phyloP scores from a whole-genome alignment of 1,140 invertebrate species.

The Pachypeltis micranthus region DNA sequence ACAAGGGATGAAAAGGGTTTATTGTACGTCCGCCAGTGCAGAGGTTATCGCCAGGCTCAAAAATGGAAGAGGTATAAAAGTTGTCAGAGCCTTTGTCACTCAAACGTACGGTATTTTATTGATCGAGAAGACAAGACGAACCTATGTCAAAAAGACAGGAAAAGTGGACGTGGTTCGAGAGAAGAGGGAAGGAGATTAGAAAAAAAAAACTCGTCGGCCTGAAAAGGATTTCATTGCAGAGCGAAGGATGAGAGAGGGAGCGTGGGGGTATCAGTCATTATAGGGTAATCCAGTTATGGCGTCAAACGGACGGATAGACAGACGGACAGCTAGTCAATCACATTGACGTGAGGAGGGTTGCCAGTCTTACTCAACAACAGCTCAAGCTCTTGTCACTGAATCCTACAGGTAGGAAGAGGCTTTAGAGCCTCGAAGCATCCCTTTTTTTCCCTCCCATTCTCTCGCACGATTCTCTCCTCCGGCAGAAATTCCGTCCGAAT shows the following conservation, averaged over 20 bases:
- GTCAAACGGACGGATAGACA: slow-evolving; percentile 1
- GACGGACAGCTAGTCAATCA: slow-evolving; percentile 6
- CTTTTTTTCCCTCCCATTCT: background rate
- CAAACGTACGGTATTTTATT: slow-evolving; percentile 1
- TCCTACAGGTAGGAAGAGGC: background rate
- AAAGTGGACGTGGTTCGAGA: background rate
- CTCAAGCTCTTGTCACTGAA: slow-evolving; percentile 4
- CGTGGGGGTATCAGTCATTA: background rate
- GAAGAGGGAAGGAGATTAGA: background rate
- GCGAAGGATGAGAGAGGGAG: background rate
- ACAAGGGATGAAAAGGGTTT: slow-evolving; percentile 5
- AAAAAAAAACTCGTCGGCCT: background rate
- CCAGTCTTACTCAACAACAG: slow-evolving; percentile 1
- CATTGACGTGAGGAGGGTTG: background rate
- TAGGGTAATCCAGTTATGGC: slow-evolving; percentile 8
- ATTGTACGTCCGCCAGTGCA: background rate
- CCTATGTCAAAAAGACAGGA: background rate
- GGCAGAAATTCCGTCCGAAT: too few species aligned
- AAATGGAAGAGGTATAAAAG: slow-evolving; percentile 2
- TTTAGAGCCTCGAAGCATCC: background rate
- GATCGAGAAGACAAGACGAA: slow-evolving; percentile 1
- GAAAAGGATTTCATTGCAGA: too few species aligned
- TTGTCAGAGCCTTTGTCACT: slow-evolving; percentile 7
- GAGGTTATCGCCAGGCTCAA: background rate
- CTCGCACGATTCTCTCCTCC: too few species aligned